phyloP scores from a whole-genome alignment of 2,113 vertebrate genomes.

The Pangasianodon gigas region DNA sequence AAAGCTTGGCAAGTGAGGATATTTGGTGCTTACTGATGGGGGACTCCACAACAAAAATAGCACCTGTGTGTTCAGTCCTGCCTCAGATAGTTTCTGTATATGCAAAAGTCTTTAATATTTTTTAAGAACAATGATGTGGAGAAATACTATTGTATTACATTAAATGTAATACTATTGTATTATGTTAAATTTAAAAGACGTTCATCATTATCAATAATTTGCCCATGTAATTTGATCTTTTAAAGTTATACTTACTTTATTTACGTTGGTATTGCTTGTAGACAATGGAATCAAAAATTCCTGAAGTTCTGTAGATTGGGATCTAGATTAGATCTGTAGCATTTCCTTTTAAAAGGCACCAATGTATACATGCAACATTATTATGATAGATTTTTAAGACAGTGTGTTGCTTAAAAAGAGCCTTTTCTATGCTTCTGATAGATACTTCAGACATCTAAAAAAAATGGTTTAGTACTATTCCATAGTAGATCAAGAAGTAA shows the following conservation, averaged over 20 bases:
- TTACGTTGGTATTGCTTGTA: neutral
- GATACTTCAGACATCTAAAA: neutral
- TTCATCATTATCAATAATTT: neutral
- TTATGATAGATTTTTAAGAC: neutral
- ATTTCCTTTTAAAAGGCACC: neutral
- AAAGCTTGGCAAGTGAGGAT: constrained; percentile 68
- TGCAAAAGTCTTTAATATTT: neutral
- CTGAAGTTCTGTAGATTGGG: neutral
- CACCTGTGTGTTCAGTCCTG: constrained; percentile 45
- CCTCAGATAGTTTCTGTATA: neutral
- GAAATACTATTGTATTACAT: neutral
- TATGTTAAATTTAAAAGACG: neutral
- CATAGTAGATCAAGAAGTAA: neutral
- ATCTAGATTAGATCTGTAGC: too few species aligned
- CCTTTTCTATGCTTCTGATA: neutral
- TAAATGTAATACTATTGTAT: too few species aligned
- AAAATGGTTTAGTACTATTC: neutral
- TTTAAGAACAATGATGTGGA: neutral
- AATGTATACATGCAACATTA: constrained; percentile 8
- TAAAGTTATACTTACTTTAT: neutral
- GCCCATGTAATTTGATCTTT: neutral
- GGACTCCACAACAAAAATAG: constrained; percentile 55
- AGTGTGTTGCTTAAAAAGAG: neutral
- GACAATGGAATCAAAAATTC: neutral
- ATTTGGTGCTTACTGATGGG: constrained; percentile 60